Percentiles rank a stretch among this genome's conserved stretches.
Evolutionary conservation across 2,888 invertebrate genomes (phyloP).

Genomic region (Rhingia rostrata): DNA sequence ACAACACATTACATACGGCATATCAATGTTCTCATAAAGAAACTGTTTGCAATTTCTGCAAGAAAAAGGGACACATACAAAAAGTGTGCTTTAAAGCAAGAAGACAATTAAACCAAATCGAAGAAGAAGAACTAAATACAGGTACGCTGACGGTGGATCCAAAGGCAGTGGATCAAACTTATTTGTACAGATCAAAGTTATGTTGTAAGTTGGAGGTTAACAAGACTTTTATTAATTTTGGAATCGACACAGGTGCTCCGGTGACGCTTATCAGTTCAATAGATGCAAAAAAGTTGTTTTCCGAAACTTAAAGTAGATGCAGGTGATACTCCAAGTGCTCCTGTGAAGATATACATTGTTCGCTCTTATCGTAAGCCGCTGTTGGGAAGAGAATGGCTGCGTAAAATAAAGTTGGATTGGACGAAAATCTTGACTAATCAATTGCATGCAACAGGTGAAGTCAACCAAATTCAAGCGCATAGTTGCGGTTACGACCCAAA

Average conservation of each 20-base stretch:
- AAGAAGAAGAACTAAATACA: conserved; percentile 19
- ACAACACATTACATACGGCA: too few species aligned
- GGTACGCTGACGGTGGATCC: conserved; percentile 26
- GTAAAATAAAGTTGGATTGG: conserved; percentile 21
- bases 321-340: too few species aligned
- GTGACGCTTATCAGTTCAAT: conserved; percentile 27
- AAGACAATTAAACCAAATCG: conserved; percentile 32
- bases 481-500: conserved; percentile 75
- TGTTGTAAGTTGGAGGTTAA: conserved; percentile 48
- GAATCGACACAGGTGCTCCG: conserved; percentile 21
- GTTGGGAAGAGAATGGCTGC: conserved; percentile 61
- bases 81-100: conserved; percentile 44
- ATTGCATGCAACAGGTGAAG: conserved; percentile 27
- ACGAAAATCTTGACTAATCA: conserved; percentile 66
- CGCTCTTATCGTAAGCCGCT: conserved; percentile 54
- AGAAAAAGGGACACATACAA: too few species aligned
- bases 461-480: conserved; percentile 68
- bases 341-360: too few species aligned
- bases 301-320: neutral
- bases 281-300: conserved; percentile 32
- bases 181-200: conserved; percentile 36
- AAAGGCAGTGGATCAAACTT: conserved; percentile 4
- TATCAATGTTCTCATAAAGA: too few species aligned
- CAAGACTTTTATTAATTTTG: conserved; percentile 15
- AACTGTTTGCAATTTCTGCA: too few species aligned